Evolutionary conservation across 2,113 vertebrate genomes (phyloP), one percentile per base, ranked within the genome.

Genomic region (Pitta sordida): DNA sequence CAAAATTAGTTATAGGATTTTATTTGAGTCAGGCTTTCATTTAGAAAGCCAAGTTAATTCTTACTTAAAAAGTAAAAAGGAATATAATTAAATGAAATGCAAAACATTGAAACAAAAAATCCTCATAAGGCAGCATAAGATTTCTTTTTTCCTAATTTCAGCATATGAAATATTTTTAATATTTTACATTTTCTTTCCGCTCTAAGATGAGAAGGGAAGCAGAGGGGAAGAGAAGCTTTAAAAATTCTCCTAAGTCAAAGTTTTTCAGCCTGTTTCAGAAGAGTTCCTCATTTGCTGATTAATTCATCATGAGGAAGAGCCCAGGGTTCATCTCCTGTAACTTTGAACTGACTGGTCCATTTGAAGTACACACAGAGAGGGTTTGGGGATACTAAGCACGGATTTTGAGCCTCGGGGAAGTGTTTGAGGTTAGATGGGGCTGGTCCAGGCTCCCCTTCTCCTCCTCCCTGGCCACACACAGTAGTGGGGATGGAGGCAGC

Each of bases 131-230:
- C 30, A 64, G 26, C 36, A 39, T 10, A 64, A n/a, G 32, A 59
- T 56, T 67, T 44, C 1, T 43, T 81, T 51, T 62, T 37, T 15
- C 4, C 1, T 60, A 10, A 34, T 90, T 87, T 91, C 34, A 68
- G 7, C 3, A 15, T 18, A 18, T 46, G 13, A 62, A 89, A 29
- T 58, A 29, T 55, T 78, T 75, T 63, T 32, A 79, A 59, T 7
- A 12, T 71, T 86, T 75, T 32, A 34, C 7, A 7, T 37, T 80
- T 87, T 67, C 5, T 59, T 82, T 88, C 21, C 3, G 7, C 24
- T 55, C 20, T 73, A 41, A 84, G 24, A 49, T 13, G 2, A 2
- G 1, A 2, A 3, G 6, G 9, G 13, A 37, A 3, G 0, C 7
- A 7, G n/a, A 43, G 15, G 39, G 19, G 8, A 26, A 3, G 41